Evolutionary conservation across 2,888 invertebrate species (phyloP), one percentile per base, ranked within the genome.

Genomic region (Conchocele bisecta): DNA sequence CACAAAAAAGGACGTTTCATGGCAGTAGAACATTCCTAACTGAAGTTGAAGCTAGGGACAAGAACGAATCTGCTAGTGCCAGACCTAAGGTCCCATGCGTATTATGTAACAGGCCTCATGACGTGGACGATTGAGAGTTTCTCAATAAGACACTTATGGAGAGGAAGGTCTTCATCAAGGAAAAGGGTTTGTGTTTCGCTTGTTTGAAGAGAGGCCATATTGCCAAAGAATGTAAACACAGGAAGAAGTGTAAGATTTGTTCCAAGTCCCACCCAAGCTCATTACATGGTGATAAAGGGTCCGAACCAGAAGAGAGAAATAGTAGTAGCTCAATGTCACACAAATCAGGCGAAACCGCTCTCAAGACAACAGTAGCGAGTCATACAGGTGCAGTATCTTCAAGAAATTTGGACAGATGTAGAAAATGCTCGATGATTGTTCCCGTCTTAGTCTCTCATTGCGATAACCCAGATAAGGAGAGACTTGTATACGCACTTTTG

Each of bases 401-500:
- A 9, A 42, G 35, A 22, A 17, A 11, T 9, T 2, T 22, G n/a
- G 15, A 29, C 28, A 6, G 6, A 13, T 26, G n/a, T 2, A 17
- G 42, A 15, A 58, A 66, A 33, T 39, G 35, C 41, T 70, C 75
- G 11, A 50, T 59, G 29, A 61, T 70, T 15, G 39, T 75, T 39
- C 70, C 70, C n/a, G 77, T 82, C 3, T 76, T 57, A 57, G 26
- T 82, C 0, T 74, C 78, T 6, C 65, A 64, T 41, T 24, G 11
- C 9, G 44, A 69, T 13, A 59, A 64, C 5, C 81, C 77, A n/a
- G 56, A 68, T 11, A 56, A 50, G 15, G 81, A 81, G 58, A 44
- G n/a, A 7, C 37, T 79, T 3, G 71, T 81, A 2, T 83, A 82
- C 53, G 78, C 79, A 1, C 17, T 83, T 26, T 29, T 83, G 2